Base-by-base conservation (phyloP, 64 coral and sea anemone genomes). In the Pocillopora damicornis region DNA sequence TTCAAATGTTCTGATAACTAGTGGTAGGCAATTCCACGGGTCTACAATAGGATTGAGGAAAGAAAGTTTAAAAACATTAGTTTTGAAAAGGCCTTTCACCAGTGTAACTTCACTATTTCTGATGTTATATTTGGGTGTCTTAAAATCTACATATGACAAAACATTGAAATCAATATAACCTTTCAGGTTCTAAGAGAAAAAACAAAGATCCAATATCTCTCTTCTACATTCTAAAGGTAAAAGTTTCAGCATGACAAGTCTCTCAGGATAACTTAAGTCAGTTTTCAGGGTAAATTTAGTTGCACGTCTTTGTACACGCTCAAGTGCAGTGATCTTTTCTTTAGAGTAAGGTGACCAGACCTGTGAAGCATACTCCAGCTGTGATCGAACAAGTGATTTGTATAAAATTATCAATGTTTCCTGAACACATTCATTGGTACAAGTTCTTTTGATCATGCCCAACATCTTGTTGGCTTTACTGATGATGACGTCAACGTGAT, bases 391-490 rank as follows among this genome's bases (percentile, higher is more conserved):
- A 86, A 86, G 66, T 86, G 86, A 61, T 87, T 87, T 80, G 60
- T 80, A 80, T 63, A 81, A 58, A 81, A 81, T 61, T 58, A 23
- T 45, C 42, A 6, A 61, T 80, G 57, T 2, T 80, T 80, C 59
- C 78, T 34, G 78, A 80, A 60, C 25, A 80, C 51, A 60, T 80
- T 80, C 78, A 37, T 80, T 80, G 60, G 18, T 63, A 80, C 78
- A n/a, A 80, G 78, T 80, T 80, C 82, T 69, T 79, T 76, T 87
- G 67, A 87, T 74, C 86, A 87, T 25, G 36, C 76, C 75, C 58
- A 89, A 75, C 76, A 89, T 89, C 67, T 69, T 89, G 59, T 89
- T 78, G 76, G 87, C 87, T 79, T 79, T 79, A 89, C 87, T 45
- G 75, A 89, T 79, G 87, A 69, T 79, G 58, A 79, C 15, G 74